Conservation (phyloP, 92 coral and sea anemone species). For the Zoanthus sociatus region DNA sequence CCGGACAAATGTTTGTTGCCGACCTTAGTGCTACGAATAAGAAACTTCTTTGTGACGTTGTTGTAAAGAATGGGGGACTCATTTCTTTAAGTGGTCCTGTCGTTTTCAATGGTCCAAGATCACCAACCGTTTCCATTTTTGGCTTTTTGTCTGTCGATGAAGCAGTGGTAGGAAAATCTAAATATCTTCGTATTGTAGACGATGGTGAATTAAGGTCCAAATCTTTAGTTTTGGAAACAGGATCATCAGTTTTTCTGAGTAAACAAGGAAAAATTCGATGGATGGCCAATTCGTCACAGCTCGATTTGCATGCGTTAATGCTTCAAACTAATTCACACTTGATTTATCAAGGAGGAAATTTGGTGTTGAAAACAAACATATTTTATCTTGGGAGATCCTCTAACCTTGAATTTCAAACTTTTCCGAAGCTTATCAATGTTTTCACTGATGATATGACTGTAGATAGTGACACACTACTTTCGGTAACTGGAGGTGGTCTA, state of each 20-base stretch:
- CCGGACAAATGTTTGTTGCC: slow-evolving; percentile 26
- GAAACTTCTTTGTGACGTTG: slow-evolving; percentile 58
- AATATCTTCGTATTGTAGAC: slow-evolving; percentile 28
- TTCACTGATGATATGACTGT: slow-evolving; percentile 51
- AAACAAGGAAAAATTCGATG: slow-evolving; percentile 54
- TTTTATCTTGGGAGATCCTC: slow-evolving; percentile 51
- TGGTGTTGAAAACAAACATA: slow-evolving; percentile 28
- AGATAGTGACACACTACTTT: slow-evolving; percentile 55
- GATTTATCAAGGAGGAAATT: slow-evolving; percentile 40
- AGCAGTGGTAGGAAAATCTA: slow-evolving; percentile 41
- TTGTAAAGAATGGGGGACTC: slow-evolving; percentile 52
- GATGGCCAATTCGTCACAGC: slow-evolving; percentile 1
- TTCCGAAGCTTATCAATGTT: slow-evolving; percentile 59
- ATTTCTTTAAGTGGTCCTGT: slow-evolving; percentile 50
- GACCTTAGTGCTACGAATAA: slow-evolving; percentile 37
- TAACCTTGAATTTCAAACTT: slow-evolving; percentile 10
- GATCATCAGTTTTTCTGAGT: slow-evolving; percentile 43
- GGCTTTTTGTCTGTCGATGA: slow-evolving; percentile 53
- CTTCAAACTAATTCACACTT: slow-evolving; percentile 47
- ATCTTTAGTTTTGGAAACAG: slow-evolving; percentile 46
- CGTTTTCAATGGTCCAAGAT: slow-evolving; percentile 54
- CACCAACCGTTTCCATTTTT: slow-evolving; percentile 50
- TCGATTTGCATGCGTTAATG: slow-evolving; percentile 39
- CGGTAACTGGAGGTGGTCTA: slow-evolving; percentile 67
- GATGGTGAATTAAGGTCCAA: slow-evolving; percentile 57